phyloP scores from a whole-genome alignment of 2,888 invertebrate species.

The Scaptomyza caliginosa region DNA sequence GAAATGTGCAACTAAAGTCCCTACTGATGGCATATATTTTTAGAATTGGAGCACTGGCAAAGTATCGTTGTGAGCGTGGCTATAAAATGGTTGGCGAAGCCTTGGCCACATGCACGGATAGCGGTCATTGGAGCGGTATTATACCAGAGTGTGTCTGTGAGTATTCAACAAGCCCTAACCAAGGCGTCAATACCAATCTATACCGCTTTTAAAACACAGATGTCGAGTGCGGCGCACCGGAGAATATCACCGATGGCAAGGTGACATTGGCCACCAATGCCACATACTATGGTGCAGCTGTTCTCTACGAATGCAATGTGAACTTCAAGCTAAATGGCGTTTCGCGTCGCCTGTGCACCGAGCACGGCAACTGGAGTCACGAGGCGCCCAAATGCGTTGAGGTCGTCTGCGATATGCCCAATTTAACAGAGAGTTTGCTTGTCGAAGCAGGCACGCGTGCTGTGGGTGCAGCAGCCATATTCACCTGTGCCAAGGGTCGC shows the following conservation, averaged over 20 bases:
- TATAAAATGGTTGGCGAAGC: slow-evolving; percentile 94
- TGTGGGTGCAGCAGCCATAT: slow-evolving; percentile 92
- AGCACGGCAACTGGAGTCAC: slow-evolving; percentile 96
- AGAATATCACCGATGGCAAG: slow-evolving; percentile 89
- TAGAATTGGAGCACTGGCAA: slow-evolving; percentile 91
- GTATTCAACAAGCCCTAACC: slow-evolving; percentile 81
- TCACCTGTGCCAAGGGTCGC: slow-evolving; percentile 92
- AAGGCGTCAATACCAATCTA: background rate
- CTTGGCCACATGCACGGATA: slow-evolving; percentile 93
- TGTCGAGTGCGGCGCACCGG: slow-evolving; percentile 93
- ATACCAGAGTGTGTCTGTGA: slow-evolving; percentile 94
- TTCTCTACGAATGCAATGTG: slow-evolving; percentile 91
- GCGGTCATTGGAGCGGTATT: slow-evolving; percentile 92
- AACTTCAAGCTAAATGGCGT: slow-evolving; percentile 93
- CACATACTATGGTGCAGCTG: slow-evolving; percentile 94
- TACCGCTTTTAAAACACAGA: slow-evolving; percentile 86
- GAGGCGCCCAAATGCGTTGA: slow-evolving; percentile 92
- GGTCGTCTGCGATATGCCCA: slow-evolving; percentile 91
- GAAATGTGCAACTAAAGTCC: too few species aligned
- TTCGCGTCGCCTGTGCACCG: slow-evolving; percentile 92
- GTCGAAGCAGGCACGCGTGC: slow-evolving; percentile 88
- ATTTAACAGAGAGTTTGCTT: slow-evolving; percentile 85
- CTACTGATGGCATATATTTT: background rate
- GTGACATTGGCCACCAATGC: slow-evolving; percentile 93
- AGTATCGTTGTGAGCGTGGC: slow-evolving; percentile 95